Evolutionary conservation across 2,888 invertebrate genomes (phyloP), one percentile per base, ranked within the genome.

Genomic region (Meghimatium bilineatum): DNA sequence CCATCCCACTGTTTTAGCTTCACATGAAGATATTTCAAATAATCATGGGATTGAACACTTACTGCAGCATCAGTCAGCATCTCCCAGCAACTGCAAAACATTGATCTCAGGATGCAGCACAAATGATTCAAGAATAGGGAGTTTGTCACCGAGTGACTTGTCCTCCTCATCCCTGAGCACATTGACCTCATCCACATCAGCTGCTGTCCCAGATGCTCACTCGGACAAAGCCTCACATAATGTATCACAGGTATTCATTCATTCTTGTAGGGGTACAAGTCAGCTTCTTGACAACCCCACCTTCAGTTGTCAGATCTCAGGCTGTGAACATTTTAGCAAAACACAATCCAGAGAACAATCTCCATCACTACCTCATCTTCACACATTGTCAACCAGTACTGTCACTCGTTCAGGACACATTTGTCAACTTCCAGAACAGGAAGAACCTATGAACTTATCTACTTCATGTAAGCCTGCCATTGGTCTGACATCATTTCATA

Each of bases 381-480:
- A 49, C 44, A 56, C 32, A 38, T 12, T 49, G 23, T 32, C 72
- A n/a, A 23, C 69, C 67, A 76, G 20, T 36, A 52, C 32, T 52
- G n/a, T 71, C 36, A 26, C 80, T 36, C 26, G 14, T 12, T n/a
- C 71, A 10, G 32, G 34, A 17, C 56, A n/a, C 32, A 75, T 75
- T 67, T 75, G 66, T 34, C 80, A 74, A 23, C 75, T 75, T n/a
- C 84, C 84, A 14, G 84, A 80, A 32, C 84, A 84, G 60, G 38
- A 74, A 23, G 84, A 84, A 36, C 84, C 84, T 3, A 84, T 84
- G 80, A 84, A 84, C 75, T 67, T 84, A 29, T 84, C 84, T 6
- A 84, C 69, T 29, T 75, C 80, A 38, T 56, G 82, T 71, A 76
- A 83, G 49, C 32, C 82, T 34, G 77, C 49, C 14, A 6, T 32